Conservation (phyloP, 2,888 invertebrate genomes). For the Sesamia inferens region DNA sequence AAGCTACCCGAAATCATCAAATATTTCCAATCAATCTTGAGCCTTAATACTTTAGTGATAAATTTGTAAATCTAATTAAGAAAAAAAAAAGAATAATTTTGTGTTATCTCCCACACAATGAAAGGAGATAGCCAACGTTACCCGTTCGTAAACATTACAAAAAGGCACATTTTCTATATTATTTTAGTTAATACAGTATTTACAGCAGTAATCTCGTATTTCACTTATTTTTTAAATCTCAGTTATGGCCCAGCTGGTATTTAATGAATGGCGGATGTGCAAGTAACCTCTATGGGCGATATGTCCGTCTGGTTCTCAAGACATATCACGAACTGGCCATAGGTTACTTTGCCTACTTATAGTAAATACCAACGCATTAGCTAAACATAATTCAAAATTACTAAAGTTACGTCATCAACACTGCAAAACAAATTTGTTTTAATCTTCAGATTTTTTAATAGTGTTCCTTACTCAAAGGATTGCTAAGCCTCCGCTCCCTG, state of each 20-base stretch:
- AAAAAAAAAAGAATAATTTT: too few species aligned
- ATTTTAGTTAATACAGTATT: background rate
- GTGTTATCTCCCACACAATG: too few species aligned
- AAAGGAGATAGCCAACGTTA: background rate
- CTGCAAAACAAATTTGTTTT: background rate
- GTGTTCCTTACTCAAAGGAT: background rate
- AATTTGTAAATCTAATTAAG: too few species aligned
- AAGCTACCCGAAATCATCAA: too few species aligned
- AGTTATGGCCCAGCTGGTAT: conserved; percentile 25
- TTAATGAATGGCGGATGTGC: conserved; percentile 53
- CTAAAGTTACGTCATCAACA: background rate
- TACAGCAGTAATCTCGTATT: background rate
- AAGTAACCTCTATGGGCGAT: conserved; percentile 46
- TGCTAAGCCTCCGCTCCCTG: background rate
- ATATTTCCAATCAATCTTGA: too few species aligned
- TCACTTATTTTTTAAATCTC: conserved; percentile 18
- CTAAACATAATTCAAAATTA: too few species aligned
- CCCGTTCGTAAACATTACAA: too few species aligned
- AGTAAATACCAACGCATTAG: background rate
- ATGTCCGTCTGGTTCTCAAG: conserved; percentile 42
- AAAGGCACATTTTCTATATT: too few species aligned
- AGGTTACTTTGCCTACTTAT: conserved; percentile 14
- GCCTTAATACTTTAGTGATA: too few species aligned
- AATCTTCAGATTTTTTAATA: background rate
- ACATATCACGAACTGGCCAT: conserved; percentile 52